phyloP scores from a whole-genome alignment of 2,797 vertebrate genomes.

The Hoplostethus mediterraneus region DNA sequence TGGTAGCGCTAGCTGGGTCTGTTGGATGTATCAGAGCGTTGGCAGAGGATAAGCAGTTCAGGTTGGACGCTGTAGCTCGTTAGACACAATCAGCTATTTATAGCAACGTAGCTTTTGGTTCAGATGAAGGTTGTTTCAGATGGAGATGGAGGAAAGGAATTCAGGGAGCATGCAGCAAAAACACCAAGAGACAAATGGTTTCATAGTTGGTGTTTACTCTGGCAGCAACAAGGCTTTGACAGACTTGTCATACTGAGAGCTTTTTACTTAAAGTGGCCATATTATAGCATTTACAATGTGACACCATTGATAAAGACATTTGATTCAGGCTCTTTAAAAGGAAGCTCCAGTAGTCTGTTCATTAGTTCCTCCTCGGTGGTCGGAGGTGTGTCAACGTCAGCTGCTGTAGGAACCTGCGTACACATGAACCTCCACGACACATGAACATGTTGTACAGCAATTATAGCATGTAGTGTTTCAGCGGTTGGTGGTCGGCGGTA shows the following conservation, averaged over 20 bases:
- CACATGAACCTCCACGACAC: not conserved
- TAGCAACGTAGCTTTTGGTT: not conserved
- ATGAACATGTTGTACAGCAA: not conserved
- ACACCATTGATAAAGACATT: too few species aligned
- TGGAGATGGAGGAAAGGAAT: conserved; percentile 1
- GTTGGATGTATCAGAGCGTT: conserved; percentile 19
- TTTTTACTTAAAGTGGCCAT: too few species aligned
- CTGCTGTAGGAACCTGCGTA: not conserved
- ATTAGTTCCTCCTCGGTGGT: not conserved
- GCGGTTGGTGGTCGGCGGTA: not conserved
- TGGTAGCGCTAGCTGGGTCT: conserved; percentile 5
- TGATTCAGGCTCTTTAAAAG: too few species aligned
- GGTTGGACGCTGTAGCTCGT: not conserved
- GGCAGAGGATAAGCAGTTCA: not conserved
- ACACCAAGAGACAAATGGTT: conserved; percentile 9
- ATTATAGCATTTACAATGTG: too few species aligned
- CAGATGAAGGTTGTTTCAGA: conserved; percentile 2
- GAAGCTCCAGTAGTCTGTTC: not conserved
- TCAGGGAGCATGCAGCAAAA: not conserved
- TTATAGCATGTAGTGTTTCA: not conserved
- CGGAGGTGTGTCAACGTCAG: not conserved
- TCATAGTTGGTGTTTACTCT: not conserved
- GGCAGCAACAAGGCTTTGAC: not conserved
- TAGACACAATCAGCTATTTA: conserved; percentile 21
- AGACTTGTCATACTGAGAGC: not conserved